These are phyloP conservation scores for Tetragnatha versicolor DNA, from an alignment of 1,140 invertebrate species.

Conservation along the genomic window DNA sequence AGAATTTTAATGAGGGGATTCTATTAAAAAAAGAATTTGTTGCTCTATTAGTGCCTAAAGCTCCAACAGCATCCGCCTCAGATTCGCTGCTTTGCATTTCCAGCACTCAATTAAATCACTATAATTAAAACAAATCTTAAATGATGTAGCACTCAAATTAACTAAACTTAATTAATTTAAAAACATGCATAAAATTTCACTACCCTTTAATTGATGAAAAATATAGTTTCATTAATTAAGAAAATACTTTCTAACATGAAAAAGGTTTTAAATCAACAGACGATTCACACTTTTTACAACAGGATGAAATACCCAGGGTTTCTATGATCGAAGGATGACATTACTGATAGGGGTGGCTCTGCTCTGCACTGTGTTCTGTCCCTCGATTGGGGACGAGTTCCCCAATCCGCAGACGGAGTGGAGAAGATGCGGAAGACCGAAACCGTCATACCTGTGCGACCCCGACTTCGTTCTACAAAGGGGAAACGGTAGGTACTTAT, in stretches of 20 bases:
- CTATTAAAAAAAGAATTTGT: too few species aligned
- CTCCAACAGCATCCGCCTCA: too few species aligned
- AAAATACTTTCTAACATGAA: background rate
- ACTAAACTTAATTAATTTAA: too few species aligned
- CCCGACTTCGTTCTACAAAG: constrained; percentile 15
- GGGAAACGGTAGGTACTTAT: constrained; percentile 7
- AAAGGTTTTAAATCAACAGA: background rate
- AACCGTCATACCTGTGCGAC: constrained; percentile 30
- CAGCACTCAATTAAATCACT: too few species aligned
- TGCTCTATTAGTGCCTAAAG: too few species aligned
- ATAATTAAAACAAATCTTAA: too few species aligned
- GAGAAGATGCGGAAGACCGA: background rate
- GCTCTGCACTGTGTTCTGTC: too few species aligned
- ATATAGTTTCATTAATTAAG: background rate
- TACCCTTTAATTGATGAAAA: too few species aligned
- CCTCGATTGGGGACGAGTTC: background rate
- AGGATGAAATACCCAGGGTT: background rate
- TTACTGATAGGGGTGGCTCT: background rate
- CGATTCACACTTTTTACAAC: background rate
- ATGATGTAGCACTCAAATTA: too few species aligned
- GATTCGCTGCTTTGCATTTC: too few species aligned
- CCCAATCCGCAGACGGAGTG: constrained; percentile 23
- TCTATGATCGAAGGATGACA: background rate
- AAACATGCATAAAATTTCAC: too few species aligned
- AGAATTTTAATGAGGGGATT: too few species aligned